Evolutionary conservation across 2,113 vertebrate species (phyloP).

Genomic region (Garra rufa): DNA sequence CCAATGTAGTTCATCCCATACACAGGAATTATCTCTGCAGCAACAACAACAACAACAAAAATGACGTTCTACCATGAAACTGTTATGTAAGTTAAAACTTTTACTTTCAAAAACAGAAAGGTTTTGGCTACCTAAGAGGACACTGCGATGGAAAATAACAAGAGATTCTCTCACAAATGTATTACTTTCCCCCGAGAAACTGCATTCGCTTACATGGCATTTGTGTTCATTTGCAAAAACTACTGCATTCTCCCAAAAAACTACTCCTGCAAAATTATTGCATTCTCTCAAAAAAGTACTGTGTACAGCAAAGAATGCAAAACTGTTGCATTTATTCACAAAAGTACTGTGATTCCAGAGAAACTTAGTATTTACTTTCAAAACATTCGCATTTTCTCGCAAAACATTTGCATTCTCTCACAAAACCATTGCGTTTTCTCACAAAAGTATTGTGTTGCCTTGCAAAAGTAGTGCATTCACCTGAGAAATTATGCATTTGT

Average conservation of each 20-base stretch:
- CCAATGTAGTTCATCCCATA: conserved; percentile 95
- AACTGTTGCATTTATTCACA: too few relatives aligned
- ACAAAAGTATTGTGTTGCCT: not conserved
- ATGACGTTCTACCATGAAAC: too few relatives aligned
- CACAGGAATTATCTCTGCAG: conserved; percentile 91
- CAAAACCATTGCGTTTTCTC: not conserved
- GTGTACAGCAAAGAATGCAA: not conserved
- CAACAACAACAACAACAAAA: not conserved
- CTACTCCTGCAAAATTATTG: not conserved
- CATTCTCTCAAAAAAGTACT: not conserved
- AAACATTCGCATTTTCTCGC: too few relatives aligned
- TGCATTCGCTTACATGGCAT: not conserved
- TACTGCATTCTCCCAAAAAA: not conserved
- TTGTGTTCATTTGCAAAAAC: not conserved
- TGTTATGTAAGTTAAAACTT: too few relatives aligned
- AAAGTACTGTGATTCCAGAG: not conserved
- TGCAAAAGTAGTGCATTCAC: too few relatives aligned
- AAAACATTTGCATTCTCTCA: not conserved
- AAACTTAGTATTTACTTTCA: too few relatives aligned
- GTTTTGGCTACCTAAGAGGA: too few relatives aligned
- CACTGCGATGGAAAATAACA: not conserved
- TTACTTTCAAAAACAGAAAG: not conserved
- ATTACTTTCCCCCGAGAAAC: too few relatives aligned
- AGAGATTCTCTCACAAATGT: not conserved
- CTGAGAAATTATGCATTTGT: too few relatives aligned